Evolutionary conservation across 2,888 invertebrate species (phyloP), one percentile per base, ranked within the genome.

Genomic region (Galerucella pusilla): DNA sequence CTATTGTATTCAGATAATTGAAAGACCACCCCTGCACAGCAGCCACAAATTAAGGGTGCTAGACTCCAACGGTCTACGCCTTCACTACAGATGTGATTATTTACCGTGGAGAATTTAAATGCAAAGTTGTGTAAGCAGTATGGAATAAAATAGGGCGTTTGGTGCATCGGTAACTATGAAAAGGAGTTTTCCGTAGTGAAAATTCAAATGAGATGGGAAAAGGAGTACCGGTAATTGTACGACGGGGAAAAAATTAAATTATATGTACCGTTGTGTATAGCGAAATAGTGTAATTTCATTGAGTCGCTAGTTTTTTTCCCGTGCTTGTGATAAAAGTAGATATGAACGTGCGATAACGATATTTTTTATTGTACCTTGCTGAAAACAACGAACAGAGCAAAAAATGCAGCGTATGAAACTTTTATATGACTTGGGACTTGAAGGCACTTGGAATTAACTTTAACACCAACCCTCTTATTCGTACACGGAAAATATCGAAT

Each of bases 1-100:
- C 46, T 11, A 64, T 16, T 16, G 42, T 64, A 16, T 45, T 11
- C 12, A 65, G n/a, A 45, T 45, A 65, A 65, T 65, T 65, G 46
- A 46, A 65, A 65, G 46, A 65, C 67, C 54, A 67, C 49, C 67
- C 35, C 70, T 70, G 63, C 14, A 28, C 11, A 11, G 75, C 71
- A 68, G 76, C 71, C 69, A 75, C 80, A 82, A 82, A 83, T 83
- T 81, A 82, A 74, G 73, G 75, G 71, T 65, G 76, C 72, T 70
- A 74, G 73, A 71, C 64, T 67, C 35, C 60, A 45, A 70, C 54
- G 52, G 74, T 65, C 45, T 65, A 61, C 74, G 71, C 68, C 74
- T 71, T 61, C 59, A 65, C 73, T 76, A 65, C 69, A 75, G 68
- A 73, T 73, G 71, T 67, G 71, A 77, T 74, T 72, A 70, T 77